Evolutionary conservation across 1,140 invertebrate species (phyloP), one percentile per base, ranked within the genome.

Genomic region (Dysdera silvatica): DNA sequence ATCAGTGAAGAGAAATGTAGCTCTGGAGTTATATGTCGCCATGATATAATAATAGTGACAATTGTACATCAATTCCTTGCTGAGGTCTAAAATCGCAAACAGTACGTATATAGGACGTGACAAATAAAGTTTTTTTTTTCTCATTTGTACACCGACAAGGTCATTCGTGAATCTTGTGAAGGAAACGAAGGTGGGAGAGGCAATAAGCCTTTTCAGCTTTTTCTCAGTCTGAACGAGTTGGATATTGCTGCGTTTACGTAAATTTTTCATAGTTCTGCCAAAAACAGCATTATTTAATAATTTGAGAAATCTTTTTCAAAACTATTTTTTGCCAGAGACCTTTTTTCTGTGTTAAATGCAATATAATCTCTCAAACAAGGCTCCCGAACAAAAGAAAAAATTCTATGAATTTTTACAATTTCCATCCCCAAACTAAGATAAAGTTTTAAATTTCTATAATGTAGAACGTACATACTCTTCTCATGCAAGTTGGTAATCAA

Each of bases 381-480:
- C 6, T 16, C 45, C 8, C 33, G 60, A 53, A 63, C 54, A 14
- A 67, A 55, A 28, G 70, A 67, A 10, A 75, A 35, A 31, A 66
- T 59, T 28, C 67, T 71, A 69, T 71, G 68, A 16, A 52, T 20
- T 41, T 41, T 41, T 58, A 45, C 61, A 48, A 61, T 73, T 23
- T 70, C 45, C 14, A 75, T 20, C 32, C 79, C 80, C 57, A 73
- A 31, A 51, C 72, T 49, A 28, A 80, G 16, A 65, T 74, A 78
- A 70, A 79, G 77, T 72, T 80, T 71, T 40, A 81, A 74, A 70
- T 75, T 78, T 63, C 68, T 56, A 72, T 80, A 79, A 71, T 81
- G 80, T 45, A 81, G 73, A n/a, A n/a, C n/a, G n/a, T n/a, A n/a
- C n/a, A n/a, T n/a, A n/a, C n/a, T n/a, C n/a, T n/a, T n/a, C n/a